Conservation (phyloP, 2,888 invertebrate genomes). For the Caenorhabditis angaria region DNA sequence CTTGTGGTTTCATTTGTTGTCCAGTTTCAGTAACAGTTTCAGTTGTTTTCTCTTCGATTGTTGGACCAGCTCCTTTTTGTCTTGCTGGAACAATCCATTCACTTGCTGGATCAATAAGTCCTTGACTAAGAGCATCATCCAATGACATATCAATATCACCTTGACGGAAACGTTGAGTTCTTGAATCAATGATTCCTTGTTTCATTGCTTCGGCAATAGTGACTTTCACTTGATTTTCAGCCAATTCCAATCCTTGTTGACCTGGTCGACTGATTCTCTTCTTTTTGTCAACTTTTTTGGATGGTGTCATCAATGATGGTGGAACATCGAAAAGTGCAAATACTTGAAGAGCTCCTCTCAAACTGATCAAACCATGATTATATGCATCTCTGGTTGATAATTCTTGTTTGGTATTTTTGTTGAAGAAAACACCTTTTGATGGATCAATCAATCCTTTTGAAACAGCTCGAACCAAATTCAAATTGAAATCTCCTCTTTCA, state of each 20-base stretch:
- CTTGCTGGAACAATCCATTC: slow-evolving; percentile 72
- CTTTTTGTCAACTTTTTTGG: slow-evolving; percentile 84
- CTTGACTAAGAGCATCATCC: slow-evolving; percentile 72
- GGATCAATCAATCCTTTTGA: slow-evolving; percentile 87
- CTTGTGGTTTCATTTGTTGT: slow-evolving; percentile 72
- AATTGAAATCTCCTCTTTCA: slow-evolving; percentile 80
- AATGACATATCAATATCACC: slow-evolving; percentile 77
- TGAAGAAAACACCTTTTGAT: slow-evolving; percentile 78
- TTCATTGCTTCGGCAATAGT: slow-evolving; percentile 83
- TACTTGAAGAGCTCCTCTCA: slow-evolving; percentile 86
- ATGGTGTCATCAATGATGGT: slow-evolving; percentile 66
- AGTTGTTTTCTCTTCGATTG: slow-evolving; percentile 72
- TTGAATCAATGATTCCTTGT: slow-evolving; percentile 81
- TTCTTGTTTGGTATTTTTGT: slow-evolving; percentile 76
- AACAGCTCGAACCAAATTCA: slow-evolving; percentile 84
- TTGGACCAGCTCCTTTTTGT: slow-evolving; percentile 65
- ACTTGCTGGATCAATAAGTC: slow-evolving; percentile 70
- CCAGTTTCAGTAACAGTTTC: slow-evolving; percentile 72
- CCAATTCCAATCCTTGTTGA: slow-evolving; percentile 56
- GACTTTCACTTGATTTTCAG: slow-evolving; percentile 76
- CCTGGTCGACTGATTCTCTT: slow-evolving; percentile 83
- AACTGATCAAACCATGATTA: slow-evolving; percentile 84
- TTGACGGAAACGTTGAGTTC: slow-evolving; percentile 72
- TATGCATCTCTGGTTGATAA: slow-evolving; percentile 85
- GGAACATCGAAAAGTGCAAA: slow-evolving; percentile 85